These are phyloP conservation scores for Poeciliopsis retropinna DNA, from an alignment of 2,113 vertebrate species.

Conservation along the genomic window DNA sequence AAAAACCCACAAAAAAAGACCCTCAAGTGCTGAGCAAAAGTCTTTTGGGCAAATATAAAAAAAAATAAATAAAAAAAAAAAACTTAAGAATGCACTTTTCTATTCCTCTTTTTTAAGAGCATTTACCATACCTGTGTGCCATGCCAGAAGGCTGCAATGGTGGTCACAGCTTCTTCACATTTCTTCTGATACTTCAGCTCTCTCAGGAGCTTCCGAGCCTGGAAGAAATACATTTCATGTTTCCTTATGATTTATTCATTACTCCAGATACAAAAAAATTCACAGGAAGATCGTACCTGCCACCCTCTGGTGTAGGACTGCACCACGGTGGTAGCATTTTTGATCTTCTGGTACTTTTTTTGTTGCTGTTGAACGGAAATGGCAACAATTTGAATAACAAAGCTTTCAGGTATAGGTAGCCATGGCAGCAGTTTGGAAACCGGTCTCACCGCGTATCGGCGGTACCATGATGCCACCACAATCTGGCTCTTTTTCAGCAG, in stretches of 20 bases:
- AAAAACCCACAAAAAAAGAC: not conserved
- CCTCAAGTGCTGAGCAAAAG: constrained; percentile 16
- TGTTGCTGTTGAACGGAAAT: constrained; percentile 85
- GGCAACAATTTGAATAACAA: not conserved
- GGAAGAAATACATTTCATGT: not conserved
- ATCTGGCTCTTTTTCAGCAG: constrained; percentile 93
- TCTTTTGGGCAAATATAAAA: not conserved
- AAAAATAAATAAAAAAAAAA: constrained; percentile 21
- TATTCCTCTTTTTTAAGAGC: constrained; percentile 5
- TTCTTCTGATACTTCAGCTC: constrained; percentile 94
- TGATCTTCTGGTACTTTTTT: constrained; percentile 89
- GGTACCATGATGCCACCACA: constrained; percentile 91
- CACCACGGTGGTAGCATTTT: constrained; percentile 86
- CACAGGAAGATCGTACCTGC: constrained; percentile 84
- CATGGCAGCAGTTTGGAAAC: not conserved
- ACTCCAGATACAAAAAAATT: not conserved
- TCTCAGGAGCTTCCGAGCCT: constrained; percentile 92
- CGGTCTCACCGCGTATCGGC: constrained; percentile 85
- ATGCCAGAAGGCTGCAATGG: constrained; percentile 93
- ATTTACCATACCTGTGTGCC: constrained; percentile 88
- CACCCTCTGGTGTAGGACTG: constrained; percentile 96
- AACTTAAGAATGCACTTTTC: not conserved
- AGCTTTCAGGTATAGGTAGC: not conserved
- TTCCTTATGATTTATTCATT: not conserved
- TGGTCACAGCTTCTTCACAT: constrained; percentile 91